A percentile compares a stretch with the other conserved stretches of the same genome.
These are phyloP conservation scores for Arizona elegans DNA, from an alignment of 2,113 vertebrate genomes.

Conservation along the genomic window DNA sequence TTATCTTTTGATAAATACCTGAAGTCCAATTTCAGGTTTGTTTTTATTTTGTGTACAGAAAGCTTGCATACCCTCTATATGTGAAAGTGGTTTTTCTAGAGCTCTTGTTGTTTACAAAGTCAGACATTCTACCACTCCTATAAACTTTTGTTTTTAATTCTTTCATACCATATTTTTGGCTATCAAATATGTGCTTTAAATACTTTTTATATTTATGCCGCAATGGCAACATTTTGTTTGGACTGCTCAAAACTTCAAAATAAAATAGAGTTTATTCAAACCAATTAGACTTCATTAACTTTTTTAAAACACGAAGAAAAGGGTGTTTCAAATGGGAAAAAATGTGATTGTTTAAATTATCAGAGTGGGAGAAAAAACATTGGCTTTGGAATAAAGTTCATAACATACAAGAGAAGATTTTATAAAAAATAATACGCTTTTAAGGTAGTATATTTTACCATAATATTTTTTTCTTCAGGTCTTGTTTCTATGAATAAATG, in stretches of 20 bases:
- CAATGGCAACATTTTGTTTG: slow-evolving; percentile 63
- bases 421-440: not conserved
- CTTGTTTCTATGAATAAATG: not conserved
- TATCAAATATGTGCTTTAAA: slow-evolving; percentile 69
- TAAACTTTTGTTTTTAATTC: slow-evolving; percentile 64
- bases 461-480: not conserved
- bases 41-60: slow-evolving; percentile 22
- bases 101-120: slow-evolving; percentile 49
- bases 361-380: not conserved
- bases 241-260: slow-evolving; percentile 65
- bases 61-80: slow-evolving; percentile 66
- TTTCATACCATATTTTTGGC: slow-evolving; percentile 61
- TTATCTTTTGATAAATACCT: slow-evolving; percentile 32
- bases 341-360: not conserved
- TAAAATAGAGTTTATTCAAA: slow-evolving; percentile 67
- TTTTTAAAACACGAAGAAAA: not conserved
- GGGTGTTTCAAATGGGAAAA: not conserved
- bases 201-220: slow-evolving; percentile 70
- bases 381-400: not conserved
- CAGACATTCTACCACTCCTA: slow-evolving; percentile 41
- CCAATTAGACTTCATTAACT: not conserved
- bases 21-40: slow-evolving; percentile 32
- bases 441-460: not conserved
- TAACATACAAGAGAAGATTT: not conserved
- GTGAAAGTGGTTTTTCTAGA: slow-evolving; percentile 62